phyloP scores from a whole-genome alignment of 92 coral and sea anemone species.

The Micromussa lordhowensis region DNA sequence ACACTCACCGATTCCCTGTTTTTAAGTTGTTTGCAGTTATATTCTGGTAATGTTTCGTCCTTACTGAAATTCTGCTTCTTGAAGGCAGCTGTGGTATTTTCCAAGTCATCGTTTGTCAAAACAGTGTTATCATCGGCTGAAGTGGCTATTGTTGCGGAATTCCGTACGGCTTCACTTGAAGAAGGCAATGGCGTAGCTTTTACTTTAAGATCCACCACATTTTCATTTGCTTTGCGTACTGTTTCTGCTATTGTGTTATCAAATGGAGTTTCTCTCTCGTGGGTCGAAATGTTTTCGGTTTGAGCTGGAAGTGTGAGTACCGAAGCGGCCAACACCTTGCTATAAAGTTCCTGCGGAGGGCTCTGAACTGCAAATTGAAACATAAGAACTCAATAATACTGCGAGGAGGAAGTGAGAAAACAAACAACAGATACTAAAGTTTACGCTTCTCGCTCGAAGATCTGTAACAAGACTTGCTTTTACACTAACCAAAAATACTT shows the following conservation, averaged over 20 bases:
- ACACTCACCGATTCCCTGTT: conserved; percentile 30
- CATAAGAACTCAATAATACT: background rate
- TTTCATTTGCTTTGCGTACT: background rate
- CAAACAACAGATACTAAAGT: no score
- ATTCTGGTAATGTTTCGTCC: background rate
- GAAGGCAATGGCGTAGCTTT: background rate
- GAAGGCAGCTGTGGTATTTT: background rate
- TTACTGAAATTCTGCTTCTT: background rate
- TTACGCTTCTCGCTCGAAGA: no score
- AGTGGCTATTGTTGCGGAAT: background rate
- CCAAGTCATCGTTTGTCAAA: background rate
- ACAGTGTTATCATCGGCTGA: background rate
- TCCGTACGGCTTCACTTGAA: background rate
- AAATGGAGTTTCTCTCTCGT: background rate
- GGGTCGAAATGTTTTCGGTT: background rate
- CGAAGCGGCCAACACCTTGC: background rate
- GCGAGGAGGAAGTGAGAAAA: no score
- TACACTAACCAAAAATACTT: no score
- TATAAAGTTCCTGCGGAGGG: background rate
- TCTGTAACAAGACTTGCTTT: no score
- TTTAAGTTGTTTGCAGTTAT: conserved; percentile 14
- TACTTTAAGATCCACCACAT: no score
- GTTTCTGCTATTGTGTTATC: background rate
- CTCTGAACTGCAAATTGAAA: background rate
- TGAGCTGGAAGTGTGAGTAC: background rate